Evolutionary conservation across 2,888 invertebrate genomes (phyloP).

Genomic region (Prostheceraeus crozeri): DNA sequence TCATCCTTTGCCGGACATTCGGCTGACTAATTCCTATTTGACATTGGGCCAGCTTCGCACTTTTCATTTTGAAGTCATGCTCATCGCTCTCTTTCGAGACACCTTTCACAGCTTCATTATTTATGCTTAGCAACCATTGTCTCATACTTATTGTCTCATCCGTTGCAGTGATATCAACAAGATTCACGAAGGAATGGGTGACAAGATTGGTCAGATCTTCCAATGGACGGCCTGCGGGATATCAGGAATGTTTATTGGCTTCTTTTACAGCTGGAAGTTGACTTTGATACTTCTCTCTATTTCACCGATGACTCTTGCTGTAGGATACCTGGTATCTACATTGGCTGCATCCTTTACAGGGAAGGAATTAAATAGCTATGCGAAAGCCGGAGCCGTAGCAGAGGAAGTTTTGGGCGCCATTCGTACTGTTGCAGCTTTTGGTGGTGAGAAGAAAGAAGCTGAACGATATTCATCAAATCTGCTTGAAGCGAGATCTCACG

Average conservation of each 20-base stretch:
- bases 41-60: too few relatives aligned
- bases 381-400: conserved; percentile 59
- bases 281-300: conserved; percentile 61
- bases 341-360: too few relatives aligned
- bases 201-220: conserved; percentile 58
- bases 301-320: too few relatives aligned
- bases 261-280: conserved; percentile 60
- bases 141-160: too few relatives aligned
- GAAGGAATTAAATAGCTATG: conserved; percentile 62
- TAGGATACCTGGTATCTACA: too few relatives aligned
- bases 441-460: conserved; percentile 54
- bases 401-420: conserved; percentile 56
- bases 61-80: too few relatives aligned
- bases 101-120: too few relatives aligned
- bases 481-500: conserved; percentile 50
- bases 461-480: conserved; percentile 58
- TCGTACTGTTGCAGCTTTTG: conserved; percentile 56
- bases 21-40: too few relatives aligned
- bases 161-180: conserved; percentile 59
- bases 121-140: too few relatives aligned
- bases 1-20: too few relatives aligned
- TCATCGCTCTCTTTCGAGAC: too few relatives aligned
- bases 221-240: conserved; percentile 57
- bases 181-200: conserved; percentile 59
- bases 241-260: conserved; percentile 58